Percentiles rank a stretch among this genome's conserved stretches.
Evolutionary conservation across 2,113 vertebrate genomes (phyloP).

Genomic region (Galbula dea): DNA sequence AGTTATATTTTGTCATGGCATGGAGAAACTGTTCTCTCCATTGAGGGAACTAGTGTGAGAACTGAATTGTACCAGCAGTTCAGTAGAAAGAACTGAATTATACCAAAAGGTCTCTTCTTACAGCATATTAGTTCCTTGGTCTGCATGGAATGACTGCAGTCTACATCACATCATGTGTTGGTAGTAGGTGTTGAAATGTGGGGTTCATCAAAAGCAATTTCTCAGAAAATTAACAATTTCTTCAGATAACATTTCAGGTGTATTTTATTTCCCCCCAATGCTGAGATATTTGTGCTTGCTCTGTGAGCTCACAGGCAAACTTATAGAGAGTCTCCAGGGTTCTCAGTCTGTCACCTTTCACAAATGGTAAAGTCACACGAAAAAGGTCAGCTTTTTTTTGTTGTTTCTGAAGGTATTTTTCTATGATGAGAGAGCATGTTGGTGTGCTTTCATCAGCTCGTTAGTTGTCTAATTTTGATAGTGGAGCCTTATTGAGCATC

Average conservation of each 20-base stretch:
- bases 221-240: not conserved
- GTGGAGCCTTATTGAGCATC: not conserved
- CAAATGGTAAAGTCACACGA: not conserved
- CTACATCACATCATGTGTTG: not conserved
- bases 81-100: not conserved
- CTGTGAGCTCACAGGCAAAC: not conserved
- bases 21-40: not conserved
- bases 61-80: not conserved
- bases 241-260: not conserved
- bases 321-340: not conserved
- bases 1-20: not conserved
- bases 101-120: not conserved
- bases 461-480: slow-evolving; percentile 23
- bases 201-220: not conserved
- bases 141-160: not conserved
- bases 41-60: not conserved
- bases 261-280: not conserved
- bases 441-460: slow-evolving; percentile 13
- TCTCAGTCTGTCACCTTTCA: slow-evolving; percentile 36
- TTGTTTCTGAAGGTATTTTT: slow-evolving; percentile 20
- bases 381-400: not conserved
- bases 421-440: not conserved
- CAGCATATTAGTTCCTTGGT: not conserved
- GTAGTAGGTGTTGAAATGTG: not conserved
- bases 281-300: not conserved